Conservation (phyloP, 2,797 vertebrate species). For the Melopsittacus undulatus region DNA sequence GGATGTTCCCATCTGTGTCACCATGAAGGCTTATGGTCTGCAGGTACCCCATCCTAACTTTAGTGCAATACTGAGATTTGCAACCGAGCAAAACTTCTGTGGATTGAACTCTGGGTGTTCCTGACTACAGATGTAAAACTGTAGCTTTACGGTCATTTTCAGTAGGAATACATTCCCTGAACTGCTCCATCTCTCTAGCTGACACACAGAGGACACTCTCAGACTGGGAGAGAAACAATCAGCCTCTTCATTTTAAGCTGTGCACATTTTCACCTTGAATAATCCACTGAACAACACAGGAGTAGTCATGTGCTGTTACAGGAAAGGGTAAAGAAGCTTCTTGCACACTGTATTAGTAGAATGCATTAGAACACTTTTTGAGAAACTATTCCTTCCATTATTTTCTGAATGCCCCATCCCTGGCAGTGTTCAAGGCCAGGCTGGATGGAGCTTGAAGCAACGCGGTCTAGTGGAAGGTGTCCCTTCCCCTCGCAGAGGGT, state of each 20-base stretch:
- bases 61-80: not conserved
- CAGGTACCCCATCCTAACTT: not conserved
- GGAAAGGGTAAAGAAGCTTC: not conserved
- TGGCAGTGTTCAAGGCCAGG: not conserved
- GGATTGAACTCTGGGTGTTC: not conserved
- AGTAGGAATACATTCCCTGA: rapidly evolving
- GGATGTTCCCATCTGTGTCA: not conserved
- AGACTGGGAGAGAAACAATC: not conserved
- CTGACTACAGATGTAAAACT: not conserved
- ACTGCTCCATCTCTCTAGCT: not conserved
- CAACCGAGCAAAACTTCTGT: not conserved
- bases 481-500: not conserved
- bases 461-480: not conserved
- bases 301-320: not conserved
- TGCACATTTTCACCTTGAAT: not conserved
- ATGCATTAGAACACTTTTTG: not conserved
- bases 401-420: not conserved
- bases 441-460: not conserved
- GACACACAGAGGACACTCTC: not conserved
- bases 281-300: not conserved
- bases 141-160: not conserved
- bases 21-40: rapidly evolving
- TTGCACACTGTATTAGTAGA: not conserved
- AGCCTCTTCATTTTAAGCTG: not conserved
- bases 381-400: not conserved